phyloP scores from a whole-genome alignment of 1,140 invertebrate species.

The Rhyzopertha dominica region DNA sequence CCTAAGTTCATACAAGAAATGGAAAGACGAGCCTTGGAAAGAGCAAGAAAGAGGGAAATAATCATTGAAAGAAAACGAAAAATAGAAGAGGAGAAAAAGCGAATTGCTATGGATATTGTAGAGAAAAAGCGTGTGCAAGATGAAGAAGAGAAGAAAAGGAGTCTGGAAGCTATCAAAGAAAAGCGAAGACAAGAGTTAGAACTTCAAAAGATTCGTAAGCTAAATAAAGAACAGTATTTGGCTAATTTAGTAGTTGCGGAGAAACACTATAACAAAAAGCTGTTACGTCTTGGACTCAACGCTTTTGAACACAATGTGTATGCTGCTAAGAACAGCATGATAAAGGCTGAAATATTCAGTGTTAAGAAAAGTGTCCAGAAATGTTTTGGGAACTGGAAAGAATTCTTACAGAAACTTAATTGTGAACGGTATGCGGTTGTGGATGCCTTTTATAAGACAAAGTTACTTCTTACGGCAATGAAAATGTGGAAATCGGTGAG shows the following conservation, averaged over 20 bases:
- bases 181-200: conserved; percentile 56
- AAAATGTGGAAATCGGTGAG: too few species aligned
- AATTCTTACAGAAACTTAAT: too few species aligned
- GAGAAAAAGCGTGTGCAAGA: conserved; percentile 49
- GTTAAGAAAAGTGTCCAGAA: conserved; percentile 48
- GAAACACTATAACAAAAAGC: conserved; percentile 52
- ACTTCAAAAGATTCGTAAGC: conserved; percentile 50
- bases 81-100: conserved; percentile 55
- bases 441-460: too few species aligned
- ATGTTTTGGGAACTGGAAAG: conserved; percentile 43
- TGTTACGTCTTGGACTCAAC: conserved; percentile 50
- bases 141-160: conserved; percentile 55
- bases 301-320: conserved; percentile 47
- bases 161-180: conserved; percentile 54
- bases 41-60: conserved; percentile 56
- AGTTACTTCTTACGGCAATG: too few species aligned
- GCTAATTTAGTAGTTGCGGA: conserved; percentile 52
- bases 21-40: conserved; percentile 56
- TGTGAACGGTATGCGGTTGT: too few species aligned
- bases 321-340: conserved; percentile 50
- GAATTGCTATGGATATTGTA: conserved; percentile 49
- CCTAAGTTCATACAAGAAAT: conserved; percentile 60
- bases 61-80: conserved; percentile 55
- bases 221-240: conserved; percentile 50
- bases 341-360: conserved; percentile 42